A percentile compares a stretch with the other conserved stretches of the same genome.
These are phyloP conservation scores for Rotaria macrura DNA, from an alignment of 2,888 invertebrate genomes.

Conservation along the genomic window DNA sequence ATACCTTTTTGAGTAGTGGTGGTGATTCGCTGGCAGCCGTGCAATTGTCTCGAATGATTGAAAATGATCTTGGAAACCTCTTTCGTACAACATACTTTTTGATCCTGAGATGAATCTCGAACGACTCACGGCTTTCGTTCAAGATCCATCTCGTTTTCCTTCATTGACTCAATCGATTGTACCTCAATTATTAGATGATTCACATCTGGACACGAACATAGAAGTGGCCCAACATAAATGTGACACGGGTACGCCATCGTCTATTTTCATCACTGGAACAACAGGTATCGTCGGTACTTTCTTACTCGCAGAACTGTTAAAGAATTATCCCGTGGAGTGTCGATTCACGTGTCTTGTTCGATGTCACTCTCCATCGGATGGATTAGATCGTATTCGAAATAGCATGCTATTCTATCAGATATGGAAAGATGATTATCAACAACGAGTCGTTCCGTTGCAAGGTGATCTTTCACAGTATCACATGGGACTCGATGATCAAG, in stretches of 20 bases:
- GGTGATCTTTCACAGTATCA: background rate
- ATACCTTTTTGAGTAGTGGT: background rate
- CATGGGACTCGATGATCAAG: background rate
- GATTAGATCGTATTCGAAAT: background rate
- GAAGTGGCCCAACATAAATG: background rate
- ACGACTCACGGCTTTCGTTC: background rate
- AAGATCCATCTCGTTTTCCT: background rate
- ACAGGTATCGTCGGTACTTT: constrained; percentile 5
- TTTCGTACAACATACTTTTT: background rate
- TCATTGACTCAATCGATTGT: background rate
- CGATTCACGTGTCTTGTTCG: background rate
- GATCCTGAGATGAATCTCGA: background rate
- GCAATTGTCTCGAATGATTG: background rate
- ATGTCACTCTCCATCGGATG: background rate
- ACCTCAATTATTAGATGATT: background rate
- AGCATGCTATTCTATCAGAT: background rate
- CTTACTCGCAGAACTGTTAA: background rate
- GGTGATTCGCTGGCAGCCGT: background rate
- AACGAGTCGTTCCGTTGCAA: background rate
- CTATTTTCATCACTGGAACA: background rate
- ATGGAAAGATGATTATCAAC: background rate
- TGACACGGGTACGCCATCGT: too few species aligned
- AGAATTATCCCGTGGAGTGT: background rate
- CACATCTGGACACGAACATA: background rate
- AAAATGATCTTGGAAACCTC: background rate